phyloP scores from a whole-genome alignment of 2,113 vertebrate species.

The Candoia aspera region DNA sequence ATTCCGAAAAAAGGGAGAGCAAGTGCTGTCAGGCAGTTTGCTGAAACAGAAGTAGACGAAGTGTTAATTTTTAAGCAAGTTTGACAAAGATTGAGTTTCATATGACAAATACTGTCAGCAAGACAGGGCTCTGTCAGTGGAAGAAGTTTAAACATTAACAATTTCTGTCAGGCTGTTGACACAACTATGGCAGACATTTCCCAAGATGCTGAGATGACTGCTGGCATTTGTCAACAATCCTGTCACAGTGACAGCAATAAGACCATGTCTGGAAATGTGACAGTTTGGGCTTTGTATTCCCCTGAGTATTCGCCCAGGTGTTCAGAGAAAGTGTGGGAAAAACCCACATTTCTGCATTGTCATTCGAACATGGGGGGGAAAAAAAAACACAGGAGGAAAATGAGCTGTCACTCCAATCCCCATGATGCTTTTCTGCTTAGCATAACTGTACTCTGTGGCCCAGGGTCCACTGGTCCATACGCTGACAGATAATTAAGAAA shows the following conservation, averaged over 20 bases:
- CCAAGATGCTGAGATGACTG: slow-evolving; percentile 99
- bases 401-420: slow-evolving; percentile 99
- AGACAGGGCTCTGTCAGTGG: slow-evolving; percentile 96
- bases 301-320: slow-evolving; percentile 92
- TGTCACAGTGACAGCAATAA: slow-evolving; percentile 93
- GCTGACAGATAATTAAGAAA: slow-evolving; percentile 99
- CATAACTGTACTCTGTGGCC: slow-evolving; percentile 94
- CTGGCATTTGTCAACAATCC: slow-evolving; percentile 99
- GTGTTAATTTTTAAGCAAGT: slow-evolving; percentile 90
- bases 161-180: slow-evolving; percentile 99
- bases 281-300: slow-evolving; percentile 95
- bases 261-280: slow-evolving; percentile 93
- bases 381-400: slow-evolving; percentile 91
- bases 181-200: slow-evolving; percentile 99
- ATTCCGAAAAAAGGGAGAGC: slow-evolving; percentile 64
- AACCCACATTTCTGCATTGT: slow-evolving; percentile 92
- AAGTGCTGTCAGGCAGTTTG: slow-evolving; percentile 72
- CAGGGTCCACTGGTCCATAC: slow-evolving; percentile 86
- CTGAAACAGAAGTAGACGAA: slow-evolving; percentile 79
- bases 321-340: slow-evolving; percentile 87
- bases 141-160: slow-evolving; percentile 99
- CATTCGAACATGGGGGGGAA: slow-evolving; percentile 81
- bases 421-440: slow-evolving; percentile 99
- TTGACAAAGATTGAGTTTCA: slow-evolving; percentile 91
- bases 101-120: slow-evolving; percentile 98